phyloP scores from a whole-genome alignment of 2,888 invertebrate genomes.

The Conus canariensis region DNA sequence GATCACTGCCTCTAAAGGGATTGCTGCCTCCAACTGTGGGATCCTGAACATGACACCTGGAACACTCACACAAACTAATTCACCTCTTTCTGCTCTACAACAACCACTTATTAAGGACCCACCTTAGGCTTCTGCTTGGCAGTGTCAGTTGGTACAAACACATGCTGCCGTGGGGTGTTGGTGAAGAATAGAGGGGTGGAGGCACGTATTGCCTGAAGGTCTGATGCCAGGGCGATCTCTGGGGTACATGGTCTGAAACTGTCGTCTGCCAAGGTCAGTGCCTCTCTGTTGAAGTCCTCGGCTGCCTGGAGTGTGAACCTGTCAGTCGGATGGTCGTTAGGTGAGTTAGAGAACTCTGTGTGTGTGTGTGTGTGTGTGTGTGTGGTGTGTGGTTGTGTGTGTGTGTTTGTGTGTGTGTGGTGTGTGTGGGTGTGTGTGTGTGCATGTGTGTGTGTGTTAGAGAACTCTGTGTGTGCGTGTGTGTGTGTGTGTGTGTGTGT shows the following conservation, averaged over 20 bases:
- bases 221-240: neutral
- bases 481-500: neutral
- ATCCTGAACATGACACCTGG: too few species aligned
- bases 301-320: conserved; percentile 39
- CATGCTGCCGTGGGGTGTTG: conserved; percentile 22
- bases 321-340: neutral
- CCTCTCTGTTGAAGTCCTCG: conserved; percentile 26
- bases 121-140: neutral
- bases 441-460: neutral
- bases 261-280: conserved; percentile 3
- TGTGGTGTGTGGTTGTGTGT: neutral
- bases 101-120: neutral
- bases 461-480: neutral
- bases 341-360: neutral
- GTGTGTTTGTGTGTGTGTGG: neutral
- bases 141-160: neutral
- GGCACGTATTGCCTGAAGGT: neutral
- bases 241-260: neutral
- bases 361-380: neutral
- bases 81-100: too few species aligned
- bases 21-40: too few species aligned
- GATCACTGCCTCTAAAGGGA: too few species aligned
- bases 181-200: conserved; percentile 60
- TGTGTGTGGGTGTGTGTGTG: neutral
- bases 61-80: too few species aligned